phyloP scores from a whole-genome alignment of 1,140 invertebrate species.

The Hormaphis cornu region DNA sequence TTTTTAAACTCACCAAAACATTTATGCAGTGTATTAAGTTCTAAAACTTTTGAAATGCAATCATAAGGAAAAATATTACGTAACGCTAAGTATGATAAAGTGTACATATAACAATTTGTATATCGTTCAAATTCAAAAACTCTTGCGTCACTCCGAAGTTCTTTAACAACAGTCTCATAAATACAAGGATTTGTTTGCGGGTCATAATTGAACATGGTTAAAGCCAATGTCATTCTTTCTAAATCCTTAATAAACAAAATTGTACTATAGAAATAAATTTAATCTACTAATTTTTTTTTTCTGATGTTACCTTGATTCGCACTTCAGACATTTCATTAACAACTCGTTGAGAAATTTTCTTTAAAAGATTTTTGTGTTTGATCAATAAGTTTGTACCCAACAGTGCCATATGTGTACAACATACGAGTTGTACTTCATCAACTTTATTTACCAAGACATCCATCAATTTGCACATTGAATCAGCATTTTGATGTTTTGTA shows the following conservation, averaged over 20 bases:
- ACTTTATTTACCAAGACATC: not conserved
- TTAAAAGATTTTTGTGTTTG: not conserved
- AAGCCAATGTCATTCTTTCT: not conserved
- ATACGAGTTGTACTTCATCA: conserved; percentile 5
- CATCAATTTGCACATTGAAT: conserved; percentile 5
- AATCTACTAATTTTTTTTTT: no score
- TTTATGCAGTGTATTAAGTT: not conserved
- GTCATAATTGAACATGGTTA: not conserved
- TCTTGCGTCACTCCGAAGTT: not conserved
- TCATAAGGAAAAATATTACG: not conserved
- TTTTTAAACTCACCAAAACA: conserved; percentile 13
- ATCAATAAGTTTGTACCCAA: conserved; percentile 20
- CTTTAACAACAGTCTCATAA: not conserved
- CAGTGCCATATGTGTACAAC: conserved; percentile 23
- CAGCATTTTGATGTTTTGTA: not conserved
- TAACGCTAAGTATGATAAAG: not conserved
- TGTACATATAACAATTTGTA: not conserved
- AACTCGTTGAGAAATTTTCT: not conserved
- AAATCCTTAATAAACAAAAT: not conserved
- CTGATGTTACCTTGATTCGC: not conserved
- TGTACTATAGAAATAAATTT: not conserved
- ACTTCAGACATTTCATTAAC: not conserved
- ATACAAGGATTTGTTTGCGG: conserved; percentile 8
- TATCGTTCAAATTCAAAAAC: not conserved
- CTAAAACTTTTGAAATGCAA: conserved; percentile 21